These are phyloP conservation scores for Lonchura striata DNA, from an alignment of 2,113 vertebrate species.

Conservation along the genomic window DNA sequence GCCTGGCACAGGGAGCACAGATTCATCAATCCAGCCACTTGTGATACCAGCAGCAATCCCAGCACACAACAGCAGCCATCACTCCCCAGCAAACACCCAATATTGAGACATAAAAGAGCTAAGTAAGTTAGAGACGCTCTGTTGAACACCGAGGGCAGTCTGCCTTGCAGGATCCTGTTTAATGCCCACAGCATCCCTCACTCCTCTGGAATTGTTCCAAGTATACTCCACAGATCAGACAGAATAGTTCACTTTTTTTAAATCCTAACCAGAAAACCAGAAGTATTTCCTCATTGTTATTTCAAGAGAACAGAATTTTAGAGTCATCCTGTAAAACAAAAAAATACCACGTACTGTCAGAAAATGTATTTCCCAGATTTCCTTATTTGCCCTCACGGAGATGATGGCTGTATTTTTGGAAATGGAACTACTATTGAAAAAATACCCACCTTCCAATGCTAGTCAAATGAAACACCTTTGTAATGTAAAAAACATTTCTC, in stretches of 20 bases:
- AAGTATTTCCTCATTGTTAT: background rate
- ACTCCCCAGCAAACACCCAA: background rate
- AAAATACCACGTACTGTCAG: background rate
- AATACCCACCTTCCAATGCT: background rate
- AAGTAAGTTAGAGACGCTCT: background rate
- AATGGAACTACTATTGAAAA: background rate
- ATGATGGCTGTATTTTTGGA: background rate
- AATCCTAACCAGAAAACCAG: background rate
- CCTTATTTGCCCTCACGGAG: background rate
- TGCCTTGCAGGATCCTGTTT: background rate
- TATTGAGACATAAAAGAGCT: background rate
- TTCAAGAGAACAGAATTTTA: slow-evolving; percentile 15
- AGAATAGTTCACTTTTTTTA: background rate
- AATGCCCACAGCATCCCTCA: background rate
- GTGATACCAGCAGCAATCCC: background rate
- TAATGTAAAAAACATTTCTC: background rate
- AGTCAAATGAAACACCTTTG: slow-evolving; percentile 19
- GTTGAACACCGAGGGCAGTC: background rate
- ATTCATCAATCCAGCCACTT: background rate
- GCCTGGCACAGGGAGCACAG: background rate
- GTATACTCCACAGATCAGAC: background rate
- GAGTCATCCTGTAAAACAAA: background rate
- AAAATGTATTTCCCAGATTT: background rate
- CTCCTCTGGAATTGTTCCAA: background rate
- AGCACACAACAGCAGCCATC: background rate